Conservation (phyloP, 2,113 vertebrate genomes). For the Shinisaurus crocodilurus region DNA sequence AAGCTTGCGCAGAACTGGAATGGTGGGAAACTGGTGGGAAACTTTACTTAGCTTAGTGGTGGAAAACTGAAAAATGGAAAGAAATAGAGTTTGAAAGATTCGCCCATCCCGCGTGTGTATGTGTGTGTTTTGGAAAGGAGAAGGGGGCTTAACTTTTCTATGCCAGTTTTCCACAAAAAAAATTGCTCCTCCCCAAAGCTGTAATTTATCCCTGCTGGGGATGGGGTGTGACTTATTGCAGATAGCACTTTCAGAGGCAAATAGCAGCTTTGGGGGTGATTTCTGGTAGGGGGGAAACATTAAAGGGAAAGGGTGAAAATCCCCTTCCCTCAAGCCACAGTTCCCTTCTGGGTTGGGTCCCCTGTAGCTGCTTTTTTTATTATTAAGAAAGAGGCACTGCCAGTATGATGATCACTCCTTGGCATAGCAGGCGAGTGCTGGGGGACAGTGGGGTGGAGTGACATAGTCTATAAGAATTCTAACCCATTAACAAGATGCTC, state of each 20-base stretch:
- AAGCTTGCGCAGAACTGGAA: too few species aligned
- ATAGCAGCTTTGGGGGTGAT: background rate
- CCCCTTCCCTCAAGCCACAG: background rate
- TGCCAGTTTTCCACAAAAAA: background rate
- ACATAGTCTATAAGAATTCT: too few species aligned
- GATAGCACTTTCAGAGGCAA: background rate
- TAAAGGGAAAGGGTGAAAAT: background rate
- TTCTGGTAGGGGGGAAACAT: background rate
- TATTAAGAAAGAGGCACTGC: too few species aligned
- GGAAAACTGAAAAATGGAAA: too few species aligned
- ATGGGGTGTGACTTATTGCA: background rate
- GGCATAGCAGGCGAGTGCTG: too few species aligned
- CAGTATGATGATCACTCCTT: too few species aligned
- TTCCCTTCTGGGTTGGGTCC: too few species aligned
- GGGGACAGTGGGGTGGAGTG: too few species aligned
- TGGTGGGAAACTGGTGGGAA: too few species aligned
- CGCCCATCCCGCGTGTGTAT: background rate
- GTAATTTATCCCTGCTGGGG: background rate
- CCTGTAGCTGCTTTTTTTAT: too few species aligned
- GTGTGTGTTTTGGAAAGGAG: background rate
- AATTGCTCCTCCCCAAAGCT: background rate
- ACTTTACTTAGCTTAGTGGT: too few species aligned
- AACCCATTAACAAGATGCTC: too few species aligned
- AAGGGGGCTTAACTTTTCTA: background rate
- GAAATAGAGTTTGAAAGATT: background rate